Base-by-base conservation (phyloP, 2,113 vertebrate genomes). In the Forbesichthys agassizii region DNA sequence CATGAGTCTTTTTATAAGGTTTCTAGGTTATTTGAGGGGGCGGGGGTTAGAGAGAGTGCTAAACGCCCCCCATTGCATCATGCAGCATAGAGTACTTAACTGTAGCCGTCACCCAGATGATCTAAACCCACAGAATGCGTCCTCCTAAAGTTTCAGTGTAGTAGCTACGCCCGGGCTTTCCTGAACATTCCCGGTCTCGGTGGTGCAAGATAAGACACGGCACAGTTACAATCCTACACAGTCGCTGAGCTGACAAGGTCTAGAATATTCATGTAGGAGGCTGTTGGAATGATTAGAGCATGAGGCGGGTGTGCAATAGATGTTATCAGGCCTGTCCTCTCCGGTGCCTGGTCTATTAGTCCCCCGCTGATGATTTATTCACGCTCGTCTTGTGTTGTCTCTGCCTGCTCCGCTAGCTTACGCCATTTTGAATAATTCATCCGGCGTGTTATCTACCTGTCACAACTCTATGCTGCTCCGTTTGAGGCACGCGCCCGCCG, bases 401-500 rank as follows among this genome's bases (percentile, higher is more conserved):
- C 81, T 69, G 73, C 74, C 49, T 69, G 75, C 71, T 88, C 71
- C 49, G 81, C 69, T 69, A 74, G 73, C 79, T 88, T 80, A 84
- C 73, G 65, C 77, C 82, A 86, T 56, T 80, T 85, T 89, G 79
- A 89, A 91, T 90, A 86, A 90, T 91, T 91, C 87, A 90, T 90
- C 69, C 73, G 27, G 80, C 72, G 81, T 85, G 82, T 90, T 88
- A 89, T 87, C 87, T 90, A 88, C 89, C 83, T 91, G 87, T 89
- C 88, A 89, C 78, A 82, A 83, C 75, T 79, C 66, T 74, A 81
- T 77, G 75, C 74, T 11, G 61, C 66, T 78, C 27, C 72, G 73
- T 70, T 79, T 68, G 69, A 60, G 64, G 33, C 79, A 68, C 75
- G 36, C 55, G 59, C 51, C 13, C 47, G 59, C 53, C 57, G 61